Base-by-base conservation (phyloP, 2,113 vertebrate genomes). In the Columba livia region DNA sequence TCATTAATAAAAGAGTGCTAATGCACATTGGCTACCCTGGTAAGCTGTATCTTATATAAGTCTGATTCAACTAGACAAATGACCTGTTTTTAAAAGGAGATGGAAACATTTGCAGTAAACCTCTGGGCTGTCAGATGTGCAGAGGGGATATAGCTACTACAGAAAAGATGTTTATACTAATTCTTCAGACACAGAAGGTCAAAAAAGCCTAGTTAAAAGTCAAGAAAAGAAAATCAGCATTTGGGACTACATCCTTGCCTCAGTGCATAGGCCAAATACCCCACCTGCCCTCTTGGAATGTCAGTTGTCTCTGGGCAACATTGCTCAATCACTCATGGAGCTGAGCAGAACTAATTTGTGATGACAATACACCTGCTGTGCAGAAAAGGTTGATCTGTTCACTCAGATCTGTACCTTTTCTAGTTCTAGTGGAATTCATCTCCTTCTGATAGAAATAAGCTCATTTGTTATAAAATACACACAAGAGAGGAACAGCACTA, bases 201-300 rank as follows among this genome's bases (percentile, higher is more conserved):
- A 96, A 94, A 95, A n/a, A 86, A 96, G n/a, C 84, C 83, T 94
- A 91, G 94, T 95, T 97, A 97, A 95, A 97, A 97, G 94, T 88
- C 32, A 40, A 40, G 57, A 24, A 75, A 94, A 89, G 65, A 62
- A 73, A 91, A 77, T 48, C n/a, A 79, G 23, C 29, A 15, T 83
- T 91, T 80, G 32, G 36, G 54, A 47, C 47, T 62, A 47, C 94
- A 88, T 83, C 54, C 8, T 88, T 75, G 53, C 77, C n/a, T 83
- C 23, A 14, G 26, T 60, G 18, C 36, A 20, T 36, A 57, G 65
- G 51, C 61, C 92, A 81, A 91, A 65, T 72, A 67, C 10, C 11
- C 15, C 8, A 29, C 42, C 31, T 53, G 20, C 57, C 17, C 32
- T 73, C 58, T 79, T 91, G 57, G 54, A 61, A 70, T 71, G n/a